Evolutionary conservation across 1,140 invertebrate genomes (phyloP).

Genomic region (Macrobrachium rosenbergii): DNA sequence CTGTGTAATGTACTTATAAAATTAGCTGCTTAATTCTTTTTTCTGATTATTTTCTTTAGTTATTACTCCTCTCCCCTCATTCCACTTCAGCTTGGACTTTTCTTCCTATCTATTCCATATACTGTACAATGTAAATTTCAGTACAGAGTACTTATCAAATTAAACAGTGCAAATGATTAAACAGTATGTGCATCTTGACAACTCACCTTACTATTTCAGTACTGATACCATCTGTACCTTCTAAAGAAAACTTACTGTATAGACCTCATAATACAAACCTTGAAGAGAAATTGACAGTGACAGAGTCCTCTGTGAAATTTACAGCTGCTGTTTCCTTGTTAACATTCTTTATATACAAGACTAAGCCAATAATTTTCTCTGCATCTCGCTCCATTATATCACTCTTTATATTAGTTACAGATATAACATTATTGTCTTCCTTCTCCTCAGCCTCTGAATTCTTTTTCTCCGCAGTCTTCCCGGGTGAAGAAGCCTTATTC

Average conservation of each 20-base stretch:
- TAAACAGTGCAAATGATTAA: no score
- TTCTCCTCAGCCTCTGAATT: background rate
- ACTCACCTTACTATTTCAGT: no score
- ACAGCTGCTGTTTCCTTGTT: constrained; percentile 45
- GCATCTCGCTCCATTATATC: constrained; percentile 55
- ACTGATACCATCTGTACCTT: background rate
- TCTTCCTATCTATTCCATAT: background rate
- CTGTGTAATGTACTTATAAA: no score
- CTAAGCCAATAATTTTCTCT: constrained; percentile 38
- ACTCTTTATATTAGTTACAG: constrained; percentile 51
- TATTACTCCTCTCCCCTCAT: background rate
- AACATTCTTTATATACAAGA: constrained; percentile 58
- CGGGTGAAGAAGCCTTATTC: constrained; percentile 36
- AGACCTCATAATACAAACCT: constrained; percentile 33
- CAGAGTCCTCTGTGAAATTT: constrained; percentile 42
- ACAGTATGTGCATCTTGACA: no score
- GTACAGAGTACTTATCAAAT: no score
- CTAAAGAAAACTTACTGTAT: background rate
- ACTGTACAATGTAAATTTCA: background rate
- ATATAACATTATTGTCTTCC: constrained; percentile 31
- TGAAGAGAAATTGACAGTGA: constrained; percentile 39
- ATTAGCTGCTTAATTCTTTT: no score
- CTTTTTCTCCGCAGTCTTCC: constrained; percentile 51
- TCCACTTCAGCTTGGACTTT: background rate
- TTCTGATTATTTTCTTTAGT: no score